Conservation (phyloP, 2,888 invertebrate genomes). For the Diaprepes abbreviatus region DNA sequence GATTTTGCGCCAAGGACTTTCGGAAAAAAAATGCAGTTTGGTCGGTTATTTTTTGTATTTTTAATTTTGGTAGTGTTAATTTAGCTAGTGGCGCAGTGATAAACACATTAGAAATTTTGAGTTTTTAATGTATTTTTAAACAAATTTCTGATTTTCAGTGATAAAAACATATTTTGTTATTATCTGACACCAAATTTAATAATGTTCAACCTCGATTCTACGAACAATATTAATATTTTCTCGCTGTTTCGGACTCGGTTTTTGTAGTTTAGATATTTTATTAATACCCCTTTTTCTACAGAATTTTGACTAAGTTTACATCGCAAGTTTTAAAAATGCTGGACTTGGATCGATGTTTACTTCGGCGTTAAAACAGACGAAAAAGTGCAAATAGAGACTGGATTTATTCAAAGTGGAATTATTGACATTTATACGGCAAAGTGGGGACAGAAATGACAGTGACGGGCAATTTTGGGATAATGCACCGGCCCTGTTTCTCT, state of each 20-base stretch:
- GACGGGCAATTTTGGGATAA: conserved; percentile 67
- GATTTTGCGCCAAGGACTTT: background rate
- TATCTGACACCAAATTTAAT: no score
- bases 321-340: background rate
- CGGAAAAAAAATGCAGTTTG: background rate
- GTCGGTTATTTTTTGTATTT: background rate
- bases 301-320: conserved; percentile 1
- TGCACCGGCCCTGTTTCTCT: conserved; percentile 68
- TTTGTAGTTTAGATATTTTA: no score
- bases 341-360: background rate
- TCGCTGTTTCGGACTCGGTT: no score
- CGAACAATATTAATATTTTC: no score
- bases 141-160: no score
- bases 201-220: no score
- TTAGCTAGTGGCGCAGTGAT: background rate
- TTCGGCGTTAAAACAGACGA: background rate
- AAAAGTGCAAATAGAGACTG: background rate
- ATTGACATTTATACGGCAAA: conserved; percentile 28
- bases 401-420: conserved; percentile 7
- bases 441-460: conserved; percentile 64
- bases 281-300: background rate
- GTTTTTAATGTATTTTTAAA: background rate
- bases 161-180: no score
- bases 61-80: background rate
- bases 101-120: background rate